These are phyloP conservation scores for Electrophaes corylata DNA, from an alignment of 2,888 invertebrate genomes.

Conservation along the genomic window DNA sequence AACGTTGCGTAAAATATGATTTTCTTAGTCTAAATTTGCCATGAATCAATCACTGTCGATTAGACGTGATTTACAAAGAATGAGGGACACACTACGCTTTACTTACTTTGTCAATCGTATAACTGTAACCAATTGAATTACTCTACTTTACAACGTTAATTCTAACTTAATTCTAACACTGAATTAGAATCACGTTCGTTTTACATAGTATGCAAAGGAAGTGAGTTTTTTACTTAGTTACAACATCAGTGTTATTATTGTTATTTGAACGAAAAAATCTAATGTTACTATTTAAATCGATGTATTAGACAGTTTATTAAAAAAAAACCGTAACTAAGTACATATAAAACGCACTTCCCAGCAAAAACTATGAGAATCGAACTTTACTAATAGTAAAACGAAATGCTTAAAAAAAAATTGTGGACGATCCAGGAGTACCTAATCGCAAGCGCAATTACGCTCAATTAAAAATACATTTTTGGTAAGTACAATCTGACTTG, in stretches of 20 bases:
- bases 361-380: too few relatives aligned
- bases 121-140: conserved; percentile 20
- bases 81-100: neutral
- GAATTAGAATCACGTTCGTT: too few relatives aligned
- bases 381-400: too few relatives aligned
- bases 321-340: too few relatives aligned
- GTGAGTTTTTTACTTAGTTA: too few relatives aligned
- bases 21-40: conserved; percentile 19
- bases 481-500: neutral
- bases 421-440: neutral
- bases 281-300: too few relatives aligned
- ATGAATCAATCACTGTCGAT: conserved; percentile 43
- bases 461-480: neutral
- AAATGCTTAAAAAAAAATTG: too few relatives aligned
- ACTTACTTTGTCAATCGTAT: conserved; percentile 19
- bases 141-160: conserved; percentile 1
- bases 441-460: neutral
- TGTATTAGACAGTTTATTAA: neutral
- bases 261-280: too few relatives aligned
- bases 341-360: too few relatives aligned
- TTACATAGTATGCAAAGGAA: too few relatives aligned
- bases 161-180: conserved; percentile 11
- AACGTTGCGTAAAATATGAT: neutral
- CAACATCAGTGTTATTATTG: too few relatives aligned
- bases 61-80: conserved; percentile 36